phyloP scores from a whole-genome alignment of 2,797 vertebrate species.

The Tangara arthus region DNA sequence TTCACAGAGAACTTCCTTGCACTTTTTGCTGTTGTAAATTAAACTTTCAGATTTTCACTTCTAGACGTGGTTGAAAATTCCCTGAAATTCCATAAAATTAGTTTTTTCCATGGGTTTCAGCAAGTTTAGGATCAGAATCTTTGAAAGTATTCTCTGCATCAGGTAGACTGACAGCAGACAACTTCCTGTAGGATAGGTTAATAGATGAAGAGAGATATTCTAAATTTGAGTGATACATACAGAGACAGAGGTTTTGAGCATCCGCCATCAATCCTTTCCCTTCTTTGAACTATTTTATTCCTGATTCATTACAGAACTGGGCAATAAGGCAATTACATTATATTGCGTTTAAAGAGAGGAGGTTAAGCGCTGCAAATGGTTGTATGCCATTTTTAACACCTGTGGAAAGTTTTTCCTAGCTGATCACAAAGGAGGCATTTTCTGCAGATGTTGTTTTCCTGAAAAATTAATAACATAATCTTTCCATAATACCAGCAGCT shows the following conservation, averaged over 20 bases:
- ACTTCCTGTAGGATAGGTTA: neutral
- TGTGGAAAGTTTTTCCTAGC: neutral
- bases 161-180: neutral
- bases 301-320: neutral
- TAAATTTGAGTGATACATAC: neutral
- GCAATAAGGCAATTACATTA: neutral
- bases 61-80: neutral
- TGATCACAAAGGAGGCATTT: slow-evolving; percentile 21
- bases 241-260: neutral
- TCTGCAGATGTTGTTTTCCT: slow-evolving; percentile 14
- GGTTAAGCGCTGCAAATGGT: neutral
- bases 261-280: neutral
- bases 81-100: neutral
- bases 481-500: slow-evolving; percentile 23
- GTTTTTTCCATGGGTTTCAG: neutral
- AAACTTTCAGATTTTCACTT: neutral
- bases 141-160: neutral
- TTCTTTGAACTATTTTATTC: neutral
- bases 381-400: slow-evolving; percentile 3
- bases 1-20: neutral
- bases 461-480: slow-evolving; percentile 23
- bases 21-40: neutral
- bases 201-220: neutral
- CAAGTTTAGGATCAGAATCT: neutral
- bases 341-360: neutral